Conservation (phyloP, 2,888 invertebrate genomes). For the Electrophaes corylata region DNA sequence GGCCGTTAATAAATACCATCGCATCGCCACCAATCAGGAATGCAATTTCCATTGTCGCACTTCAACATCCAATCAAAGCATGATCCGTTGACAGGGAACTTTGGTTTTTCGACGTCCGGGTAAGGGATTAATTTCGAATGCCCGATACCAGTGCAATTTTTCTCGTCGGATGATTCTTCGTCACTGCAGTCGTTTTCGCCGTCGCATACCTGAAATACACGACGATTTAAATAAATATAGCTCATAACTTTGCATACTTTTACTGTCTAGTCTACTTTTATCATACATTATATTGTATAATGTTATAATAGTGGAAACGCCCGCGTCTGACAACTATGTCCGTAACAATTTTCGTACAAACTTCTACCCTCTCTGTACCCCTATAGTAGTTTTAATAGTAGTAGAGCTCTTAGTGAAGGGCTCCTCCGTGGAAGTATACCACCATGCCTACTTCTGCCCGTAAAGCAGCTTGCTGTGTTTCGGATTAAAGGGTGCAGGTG, state of each 20-base stretch:
- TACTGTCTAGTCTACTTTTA: no score
- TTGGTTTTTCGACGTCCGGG: slow-evolving; percentile 53
- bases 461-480: no score
- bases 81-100: slow-evolving; percentile 63
- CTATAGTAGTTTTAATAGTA: no score
- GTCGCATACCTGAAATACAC: slow-evolving; percentile 83
- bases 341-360: no score
- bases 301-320: no score
- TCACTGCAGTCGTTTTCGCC: slow-evolving; percentile 89
- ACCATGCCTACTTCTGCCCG: no score
- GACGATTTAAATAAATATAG: not conserved
- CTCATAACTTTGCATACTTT: not conserved
- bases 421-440: no score
- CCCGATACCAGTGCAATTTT: slow-evolving; percentile 83
- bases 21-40: slow-evolving; percentile 93
- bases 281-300: no score
- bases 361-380: no score
- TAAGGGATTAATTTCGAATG: slow-evolving; percentile 63
- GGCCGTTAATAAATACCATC: slow-evolving; percentile 75
- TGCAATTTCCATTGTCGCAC: slow-evolving; percentile 88
- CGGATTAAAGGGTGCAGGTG: no score
- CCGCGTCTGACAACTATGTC: no score
- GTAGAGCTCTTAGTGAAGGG: no score
- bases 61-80: slow-evolving; percentile 92
- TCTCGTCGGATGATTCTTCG: slow-evolving; percentile 87